A percentile compares a stretch with the other conserved stretches of the same genome.
Conservation (phyloP, 2,888 invertebrate species). For the Allacma fusca region DNA sequence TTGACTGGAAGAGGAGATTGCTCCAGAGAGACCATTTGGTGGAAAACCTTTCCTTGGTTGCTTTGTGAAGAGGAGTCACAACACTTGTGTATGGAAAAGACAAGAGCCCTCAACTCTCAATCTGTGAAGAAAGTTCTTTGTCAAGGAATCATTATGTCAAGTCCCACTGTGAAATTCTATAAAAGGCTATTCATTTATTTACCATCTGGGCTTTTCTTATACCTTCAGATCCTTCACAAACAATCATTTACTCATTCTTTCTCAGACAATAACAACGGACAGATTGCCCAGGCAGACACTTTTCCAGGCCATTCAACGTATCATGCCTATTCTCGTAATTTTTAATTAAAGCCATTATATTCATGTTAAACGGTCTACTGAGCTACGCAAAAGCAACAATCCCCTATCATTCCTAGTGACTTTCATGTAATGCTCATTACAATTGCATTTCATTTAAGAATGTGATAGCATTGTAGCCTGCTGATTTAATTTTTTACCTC, state of each 20-base stretch:
- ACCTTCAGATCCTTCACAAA: slow-evolving; percentile 23
- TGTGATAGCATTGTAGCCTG: no score
- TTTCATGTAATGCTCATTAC: no score
- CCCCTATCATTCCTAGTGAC: no score
- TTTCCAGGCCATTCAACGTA: slow-evolving; percentile 6
- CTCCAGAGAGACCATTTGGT: neutral
- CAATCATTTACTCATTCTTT: slow-evolving; percentile 21
- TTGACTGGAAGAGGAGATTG: neutral
- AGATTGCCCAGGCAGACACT: neutral
- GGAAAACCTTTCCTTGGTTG: neutral
- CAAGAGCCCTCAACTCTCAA: slow-evolving; percentile 10
- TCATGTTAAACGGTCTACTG: neutral
- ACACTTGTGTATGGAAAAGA: neutral
- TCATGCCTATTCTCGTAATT: neutral
- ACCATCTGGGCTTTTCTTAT: slow-evolving; percentile 27
- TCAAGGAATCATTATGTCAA: slow-evolving; percentile 19
- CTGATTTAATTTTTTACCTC: no score
- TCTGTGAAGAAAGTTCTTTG: slow-evolving; percentile 9
- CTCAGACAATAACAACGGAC: slow-evolving; percentile 21
- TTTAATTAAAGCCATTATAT: slow-evolving; percentile 1
- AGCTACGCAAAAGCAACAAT: neutral
- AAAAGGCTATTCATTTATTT: slow-evolving; percentile 28
- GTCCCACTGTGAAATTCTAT: slow-evolving; percentile 18
- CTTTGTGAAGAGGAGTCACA: slow-evolving; percentile 1
- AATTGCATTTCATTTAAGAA: no score